These are phyloP conservation scores for Fundulus diaphanus DNA, from an alignment of 2,797 vertebrate genomes.

Conservation along the genomic window DNA sequence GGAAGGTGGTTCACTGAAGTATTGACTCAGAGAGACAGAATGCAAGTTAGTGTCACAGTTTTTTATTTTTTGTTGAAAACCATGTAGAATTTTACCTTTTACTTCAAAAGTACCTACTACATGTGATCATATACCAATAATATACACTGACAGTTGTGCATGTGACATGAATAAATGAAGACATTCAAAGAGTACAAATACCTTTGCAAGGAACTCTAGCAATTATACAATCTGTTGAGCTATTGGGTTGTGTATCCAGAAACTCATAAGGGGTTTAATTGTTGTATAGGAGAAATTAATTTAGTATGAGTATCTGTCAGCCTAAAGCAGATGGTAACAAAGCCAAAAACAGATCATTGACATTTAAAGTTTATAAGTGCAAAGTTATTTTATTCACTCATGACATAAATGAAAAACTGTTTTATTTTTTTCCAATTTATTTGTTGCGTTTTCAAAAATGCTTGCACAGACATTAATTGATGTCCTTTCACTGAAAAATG, in stretches of 20 bases:
- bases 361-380: not conserved
- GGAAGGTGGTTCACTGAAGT: not conserved
- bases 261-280: not conserved
- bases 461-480: too few species aligned
- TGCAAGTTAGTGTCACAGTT: not conserved
- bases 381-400: not conserved
- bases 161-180: not conserved
- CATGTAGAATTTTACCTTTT: not conserved
- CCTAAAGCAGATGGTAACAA: not conserved
- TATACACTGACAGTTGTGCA: too few species aligned
- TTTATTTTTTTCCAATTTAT: too few species aligned
- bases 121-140: not conserved
- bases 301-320: not conserved
- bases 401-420: not conserved
- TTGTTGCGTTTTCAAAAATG: too few species aligned
- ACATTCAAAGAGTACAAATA: not conserved
- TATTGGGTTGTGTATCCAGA: not conserved
- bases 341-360: not conserved
- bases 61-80: not conserved
- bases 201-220: not conserved
- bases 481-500: too few species aligned
- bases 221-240: not conserved
- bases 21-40: not conserved
- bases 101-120: not conserved
- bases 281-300: not conserved